These are phyloP conservation scores for Cerastis rubricosa DNA, from an alignment of 2,888 invertebrate genomes.

Conservation along the genomic window DNA sequence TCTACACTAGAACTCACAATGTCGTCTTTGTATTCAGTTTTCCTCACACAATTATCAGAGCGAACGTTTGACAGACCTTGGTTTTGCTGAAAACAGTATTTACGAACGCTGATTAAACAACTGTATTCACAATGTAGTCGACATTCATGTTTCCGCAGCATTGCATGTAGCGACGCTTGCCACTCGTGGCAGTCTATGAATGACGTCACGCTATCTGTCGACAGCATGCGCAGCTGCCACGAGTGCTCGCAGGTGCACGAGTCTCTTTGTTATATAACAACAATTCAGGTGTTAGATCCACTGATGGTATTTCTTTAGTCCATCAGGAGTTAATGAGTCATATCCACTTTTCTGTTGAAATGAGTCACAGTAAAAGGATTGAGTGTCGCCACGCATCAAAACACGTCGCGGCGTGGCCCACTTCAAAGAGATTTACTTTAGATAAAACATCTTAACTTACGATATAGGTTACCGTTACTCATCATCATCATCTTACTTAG, in stretches of 20 bases:
- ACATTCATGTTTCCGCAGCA: not conserved
- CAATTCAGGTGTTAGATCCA: not conserved
- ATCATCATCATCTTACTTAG: not conserved
- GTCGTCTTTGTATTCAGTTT: not conserved
- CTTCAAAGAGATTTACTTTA: not conserved
- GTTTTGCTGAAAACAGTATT: too few relatives aligned
- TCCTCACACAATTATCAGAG: not conserved
- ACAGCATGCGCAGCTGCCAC: too few relatives aligned
- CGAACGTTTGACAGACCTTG: not conserved
- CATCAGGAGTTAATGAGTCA: not conserved
- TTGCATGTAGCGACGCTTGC: not conserved
- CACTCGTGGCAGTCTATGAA: not conserved
- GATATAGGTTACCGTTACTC: not conserved
- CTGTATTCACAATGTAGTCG: not conserved
- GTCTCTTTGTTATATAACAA: not conserved
- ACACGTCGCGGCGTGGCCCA: too few relatives aligned
- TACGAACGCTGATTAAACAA: not conserved
- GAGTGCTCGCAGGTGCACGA: not conserved
- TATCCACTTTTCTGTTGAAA: not conserved
- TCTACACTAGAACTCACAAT: not conserved
- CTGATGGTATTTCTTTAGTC: not conserved
- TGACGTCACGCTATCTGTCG: not conserved
- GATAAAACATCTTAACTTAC: not conserved
- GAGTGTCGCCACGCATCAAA: not conserved
- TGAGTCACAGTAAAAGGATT: not conserved